phyloP scores from a whole-genome alignment of 2,113 vertebrate species.

The Larimichthys polyactis region DNA sequence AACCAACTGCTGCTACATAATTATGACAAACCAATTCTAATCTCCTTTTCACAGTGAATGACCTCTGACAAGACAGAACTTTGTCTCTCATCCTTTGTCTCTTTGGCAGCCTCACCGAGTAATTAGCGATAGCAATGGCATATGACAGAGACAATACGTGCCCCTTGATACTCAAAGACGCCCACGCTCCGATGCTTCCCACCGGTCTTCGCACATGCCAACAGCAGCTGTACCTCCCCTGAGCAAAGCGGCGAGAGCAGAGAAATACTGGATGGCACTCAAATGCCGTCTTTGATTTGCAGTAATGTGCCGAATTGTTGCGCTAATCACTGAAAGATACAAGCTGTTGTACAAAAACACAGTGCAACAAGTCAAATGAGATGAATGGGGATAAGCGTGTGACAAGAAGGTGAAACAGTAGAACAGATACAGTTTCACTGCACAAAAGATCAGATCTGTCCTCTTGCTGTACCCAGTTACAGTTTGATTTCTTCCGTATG shows the following conservation, averaged over 20 bases:
- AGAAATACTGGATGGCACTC: conserved; percentile 20
- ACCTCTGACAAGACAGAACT: conserved; percentile 16
- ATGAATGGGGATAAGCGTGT: background rate
- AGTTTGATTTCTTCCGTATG: background rate
- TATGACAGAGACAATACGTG: conserved; percentile 51
- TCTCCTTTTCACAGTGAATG: conserved; percentile 20
- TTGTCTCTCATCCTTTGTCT: conserved; percentile 26
- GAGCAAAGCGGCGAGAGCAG: conserved; percentile 9
- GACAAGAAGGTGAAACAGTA: background rate
- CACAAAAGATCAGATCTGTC: background rate
- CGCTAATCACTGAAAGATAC: background rate
- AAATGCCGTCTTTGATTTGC: conserved; percentile 28
- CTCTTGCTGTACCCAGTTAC: background rate
- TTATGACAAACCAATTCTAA: conserved; percentile 11
- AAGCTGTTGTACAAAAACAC: conserved; percentile 6
- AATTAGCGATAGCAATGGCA: conserved; percentile 49
- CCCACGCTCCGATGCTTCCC: conserved; percentile 49
- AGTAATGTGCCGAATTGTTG: background rate
- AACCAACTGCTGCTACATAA: background rate
- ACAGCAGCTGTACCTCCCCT: conserved; percentile 34
- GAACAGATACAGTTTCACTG: background rate
- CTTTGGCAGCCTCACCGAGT: conserved; percentile 33
- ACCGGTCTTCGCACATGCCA: conserved; percentile 34
- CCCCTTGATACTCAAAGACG: conserved; percentile 36
- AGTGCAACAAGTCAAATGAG: conserved; percentile 5